Evolutionary conservation across 2,113 vertebrate genomes (phyloP), one percentile per base, ranked within the genome.

Genomic region (Centropristis striata): DNA sequence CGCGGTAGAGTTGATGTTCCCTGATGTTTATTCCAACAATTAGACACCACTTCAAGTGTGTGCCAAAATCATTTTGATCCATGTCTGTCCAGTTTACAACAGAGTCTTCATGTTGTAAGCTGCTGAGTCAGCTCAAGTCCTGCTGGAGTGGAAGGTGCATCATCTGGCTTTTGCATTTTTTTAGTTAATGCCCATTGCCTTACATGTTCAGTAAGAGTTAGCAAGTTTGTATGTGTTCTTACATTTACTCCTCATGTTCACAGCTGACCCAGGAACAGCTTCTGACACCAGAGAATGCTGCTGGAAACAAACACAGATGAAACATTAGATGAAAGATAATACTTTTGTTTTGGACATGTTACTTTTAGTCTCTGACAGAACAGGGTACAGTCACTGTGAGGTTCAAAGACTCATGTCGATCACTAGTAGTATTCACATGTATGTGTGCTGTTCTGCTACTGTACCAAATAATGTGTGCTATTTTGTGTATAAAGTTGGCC

Each of bases 181-280:
- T 15, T 44, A 4, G 15, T 44, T 42, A 42, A 32, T 3, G 32
- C 32, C 6, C 32, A n/a, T n/a, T 49, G 16, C 46, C 20, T 6
- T 3, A 59, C 37, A 42, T 8, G 13, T 61, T 61, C 7, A 23
- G 25, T n/a, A 25, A 12, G 8, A 41, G 23, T 4, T 4, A 37
- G 20, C 20, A 10, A 5, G 11, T 54, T 37, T 55, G 32, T 28
- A 5, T 59, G 49, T 67, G 41, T 55, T 60, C 65, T 86, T 84
- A 89, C 87, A 89, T 89, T 86, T 89, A 63, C 21, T 86, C 81
- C 87, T 86, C 21, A 71, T 46, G 71, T 49, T 89, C 1, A 27
- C 57, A 55, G 66, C 74, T 60, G 78, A 71, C 23, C 78, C 70
- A 8, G 87, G 39, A 59, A 6, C 70, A 55, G 61, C 67, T 28